phyloP scores from a whole-genome alignment of 53 echinoderm and acorn worm species.

The Astropecten irregularis region DNA sequence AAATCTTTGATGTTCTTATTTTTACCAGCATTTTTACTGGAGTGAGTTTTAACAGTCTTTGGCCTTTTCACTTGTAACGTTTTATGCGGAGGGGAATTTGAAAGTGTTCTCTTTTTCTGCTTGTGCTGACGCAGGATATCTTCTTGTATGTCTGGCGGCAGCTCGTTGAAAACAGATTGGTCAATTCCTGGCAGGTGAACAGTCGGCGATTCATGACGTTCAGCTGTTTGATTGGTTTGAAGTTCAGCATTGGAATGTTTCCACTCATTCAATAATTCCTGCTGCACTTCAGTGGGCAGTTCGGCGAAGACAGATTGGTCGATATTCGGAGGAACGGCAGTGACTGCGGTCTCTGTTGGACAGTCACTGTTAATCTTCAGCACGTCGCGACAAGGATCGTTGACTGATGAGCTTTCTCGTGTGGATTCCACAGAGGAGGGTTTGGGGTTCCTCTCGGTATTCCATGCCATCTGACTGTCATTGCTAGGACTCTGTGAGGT shows the following conservation, averaged over 20 bases:
- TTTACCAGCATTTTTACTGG: neutral
- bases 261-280: conserved; percentile 77
- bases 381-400: no score
- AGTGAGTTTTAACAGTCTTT: neutral
- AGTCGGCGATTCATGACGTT: neutral
- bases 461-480: no score
- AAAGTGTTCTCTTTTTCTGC: conserved; percentile 10
- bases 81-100: neutral
- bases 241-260: neutral
- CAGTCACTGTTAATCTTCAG: neutral
- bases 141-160: conserved; percentile 47
- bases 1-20: conserved; percentile 10
- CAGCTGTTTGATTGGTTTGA: neutral
- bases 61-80: conserved; percentile 4
- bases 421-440: no score
- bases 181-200: conserved; percentile 23
- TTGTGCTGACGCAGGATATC: conserved; percentile 45
- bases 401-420: no score
- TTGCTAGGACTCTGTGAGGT: no score
- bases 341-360: neutral
- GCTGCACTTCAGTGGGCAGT: conserved; percentile 72
- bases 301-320: conserved; percentile 76
- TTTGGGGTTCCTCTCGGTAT: no score
- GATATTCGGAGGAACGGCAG: conserved; percentile 65
- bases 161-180: conserved; percentile 40